A percentile compares a stretch with the other conserved stretches of the same genome.
Conservation (phyloP, 2,888 invertebrate genomes). For the Leptura quadrifasciata region DNA sequence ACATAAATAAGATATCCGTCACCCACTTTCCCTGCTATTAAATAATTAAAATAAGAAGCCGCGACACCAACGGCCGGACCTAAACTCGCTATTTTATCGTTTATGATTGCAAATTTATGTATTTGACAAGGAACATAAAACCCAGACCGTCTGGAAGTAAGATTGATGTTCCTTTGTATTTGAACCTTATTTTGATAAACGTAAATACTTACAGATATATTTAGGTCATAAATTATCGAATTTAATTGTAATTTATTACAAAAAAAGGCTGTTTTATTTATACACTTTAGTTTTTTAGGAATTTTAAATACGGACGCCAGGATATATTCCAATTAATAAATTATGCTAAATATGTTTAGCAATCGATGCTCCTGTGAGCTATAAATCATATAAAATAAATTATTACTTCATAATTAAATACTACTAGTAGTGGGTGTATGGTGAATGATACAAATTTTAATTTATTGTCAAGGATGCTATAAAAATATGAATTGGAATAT, state of each 20-base stretch:
- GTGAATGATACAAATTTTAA: slow-evolving; percentile 1
- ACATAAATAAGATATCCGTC: too few relatives aligned
- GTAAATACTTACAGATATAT: not conserved
- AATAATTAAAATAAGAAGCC: too few relatives aligned
- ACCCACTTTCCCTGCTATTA: too few relatives aligned
- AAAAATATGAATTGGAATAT: slow-evolving; percentile 5
- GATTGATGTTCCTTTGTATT: too few relatives aligned
- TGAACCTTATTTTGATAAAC: too few relatives aligned
- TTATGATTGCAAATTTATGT: too few relatives aligned
- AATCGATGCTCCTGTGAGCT: not conserved
- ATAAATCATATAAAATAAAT: slow-evolving; percentile 25
- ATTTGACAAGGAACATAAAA: too few relatives aligned
- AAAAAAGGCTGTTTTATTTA: too few relatives aligned
- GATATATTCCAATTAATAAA: slow-evolving; percentile 1
- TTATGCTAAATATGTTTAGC: not conserved
- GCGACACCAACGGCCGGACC: too few relatives aligned
- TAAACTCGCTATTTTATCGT: too few relatives aligned
- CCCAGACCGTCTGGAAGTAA: too few relatives aligned
- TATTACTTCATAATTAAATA: slow-evolving; percentile 27
- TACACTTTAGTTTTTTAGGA: not conserved
- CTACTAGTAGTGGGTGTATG: slow-evolving; percentile 3
- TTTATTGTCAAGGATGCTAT: slow-evolving; percentile 1
- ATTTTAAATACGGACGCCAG: not conserved
- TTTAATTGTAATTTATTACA: slow-evolving; percentile 9
- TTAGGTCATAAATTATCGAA: slow-evolving; percentile 18